A percentile compares a stretch with the other conserved stretches of the same genome.
Evolutionary conservation across 2,888 invertebrate genomes (phyloP).

Genomic region (Chalcis sispes): DNA sequence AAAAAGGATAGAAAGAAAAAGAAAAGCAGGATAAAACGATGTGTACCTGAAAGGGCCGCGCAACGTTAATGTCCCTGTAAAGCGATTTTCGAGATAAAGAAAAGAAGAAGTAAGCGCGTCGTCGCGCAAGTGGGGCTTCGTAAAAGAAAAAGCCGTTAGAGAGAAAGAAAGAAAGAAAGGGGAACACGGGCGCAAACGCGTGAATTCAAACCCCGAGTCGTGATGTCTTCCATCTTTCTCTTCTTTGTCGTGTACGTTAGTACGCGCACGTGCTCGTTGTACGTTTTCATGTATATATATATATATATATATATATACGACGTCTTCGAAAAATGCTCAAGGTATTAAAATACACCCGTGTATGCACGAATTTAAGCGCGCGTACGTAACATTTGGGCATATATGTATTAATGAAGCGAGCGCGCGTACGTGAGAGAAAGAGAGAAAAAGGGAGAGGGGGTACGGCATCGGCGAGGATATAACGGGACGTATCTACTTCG

Average conservation of each 20-base stretch:
- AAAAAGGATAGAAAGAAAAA: neutral
- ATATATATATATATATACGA: too few relatives aligned
- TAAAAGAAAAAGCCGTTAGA: constrained; percentile 46
- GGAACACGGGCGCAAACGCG: neutral
- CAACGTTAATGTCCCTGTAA: too few relatives aligned
- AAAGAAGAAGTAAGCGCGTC: neutral
- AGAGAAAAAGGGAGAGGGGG: neutral
- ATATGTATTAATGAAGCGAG: neutral
- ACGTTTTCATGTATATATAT: too few relatives aligned
- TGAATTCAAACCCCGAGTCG: neutral
- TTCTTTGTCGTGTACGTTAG: neutral
- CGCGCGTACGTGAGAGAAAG: neutral
- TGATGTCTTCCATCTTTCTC: neutral
- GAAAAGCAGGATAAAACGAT: neutral
- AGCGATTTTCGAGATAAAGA: too few relatives aligned
- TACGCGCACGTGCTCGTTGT: too few relatives aligned
- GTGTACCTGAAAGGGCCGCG: too few relatives aligned
- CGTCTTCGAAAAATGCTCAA: too few relatives aligned
- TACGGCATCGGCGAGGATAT: constrained; percentile 19
- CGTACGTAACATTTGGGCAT: neutral
- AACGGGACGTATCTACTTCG: constrained; percentile 55
- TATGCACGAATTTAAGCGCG: neutral
- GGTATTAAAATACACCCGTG: constrained; percentile 44
- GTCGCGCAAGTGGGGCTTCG: neutral
- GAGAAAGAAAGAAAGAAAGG: constrained; percentile 1